Base-by-base conservation (phyloP, 2,888 invertebrate genomes). In the Drosophila percnosoma region DNA sequence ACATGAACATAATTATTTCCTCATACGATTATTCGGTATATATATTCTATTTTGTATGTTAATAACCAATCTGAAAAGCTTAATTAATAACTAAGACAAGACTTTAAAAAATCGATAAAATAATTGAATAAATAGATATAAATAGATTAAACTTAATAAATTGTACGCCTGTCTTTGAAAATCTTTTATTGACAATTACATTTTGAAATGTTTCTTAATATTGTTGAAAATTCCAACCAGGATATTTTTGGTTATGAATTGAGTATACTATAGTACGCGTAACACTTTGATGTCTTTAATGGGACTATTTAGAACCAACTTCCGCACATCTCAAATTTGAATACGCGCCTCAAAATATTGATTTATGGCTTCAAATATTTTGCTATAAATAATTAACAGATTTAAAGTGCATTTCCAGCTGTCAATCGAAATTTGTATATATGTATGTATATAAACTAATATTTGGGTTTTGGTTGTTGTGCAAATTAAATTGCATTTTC, bases 401-500 rank as follows among this genome's bases (percentile, higher is more conserved):
- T 52, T 66, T 62, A n/a, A 24, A 2, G 34, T 1, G 10, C 8
- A 24, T 58, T 58, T n/a, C 11, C 27, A 11, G 45, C 21, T 45
- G 24, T 4, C 38, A 8, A 4, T 8, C 4, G 13, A 13, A 45
- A 3, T 36, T 36, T 27, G 5, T 27, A n/a, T 33, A 11, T 36
- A 21, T 21, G 21, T 21, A 21, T 21, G 21, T 21, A 21, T 45
- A 4, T 8, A 27, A 24, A 53, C 15, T n/a, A 42, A 52, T 33
- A 53, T 34, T 55, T 68, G 55, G 49, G 61, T 18, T 58, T 42
- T 24, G 42, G 54, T 45, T 45, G 15, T n/a, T 48, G 42, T 27
- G 36, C 62, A 66, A 55, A 54, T 72, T 67, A 66, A 75, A 61
- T 78, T 59, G 63, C 78, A 58, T 60, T 70, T 63, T 62, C 48